These are phyloP conservation scores for Engraulis encrasicolus DNA, from an alignment of 2,113 vertebrate species.

Conservation along the genomic window DNA sequence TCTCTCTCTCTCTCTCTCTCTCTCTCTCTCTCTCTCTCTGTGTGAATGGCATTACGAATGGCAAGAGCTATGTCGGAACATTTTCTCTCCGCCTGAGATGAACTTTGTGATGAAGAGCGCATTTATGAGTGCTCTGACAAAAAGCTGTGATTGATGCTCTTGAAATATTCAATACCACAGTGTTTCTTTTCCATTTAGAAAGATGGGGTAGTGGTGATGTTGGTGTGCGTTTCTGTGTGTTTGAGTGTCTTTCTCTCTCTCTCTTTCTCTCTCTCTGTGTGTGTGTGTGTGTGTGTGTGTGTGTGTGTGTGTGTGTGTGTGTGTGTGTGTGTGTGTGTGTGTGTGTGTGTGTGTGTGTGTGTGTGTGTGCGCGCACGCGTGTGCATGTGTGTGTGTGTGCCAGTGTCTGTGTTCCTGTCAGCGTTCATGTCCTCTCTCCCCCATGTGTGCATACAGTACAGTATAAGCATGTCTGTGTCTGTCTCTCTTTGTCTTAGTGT, in stretches of 20 bases:
- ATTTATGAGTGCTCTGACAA: not conserved
- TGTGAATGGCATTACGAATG: not conserved
- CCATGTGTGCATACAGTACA: not conserved
- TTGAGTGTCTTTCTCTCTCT: slow-evolving; percentile 17
- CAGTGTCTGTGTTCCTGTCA: too few species aligned
- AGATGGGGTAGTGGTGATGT: not conserved
- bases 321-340: too few species aligned
- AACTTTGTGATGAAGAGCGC: not conserved
- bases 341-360: too few species aligned
- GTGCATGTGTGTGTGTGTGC: too few species aligned
- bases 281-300: too few species aligned
- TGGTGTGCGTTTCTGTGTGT: slow-evolving; percentile 27
- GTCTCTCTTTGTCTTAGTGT: not conserved
- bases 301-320: too few species aligned
- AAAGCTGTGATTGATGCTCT: not conserved
- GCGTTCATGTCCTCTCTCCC: too few species aligned
- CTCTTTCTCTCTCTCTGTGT: too few species aligned
- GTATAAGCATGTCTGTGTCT: not conserved
- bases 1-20: too few species aligned
- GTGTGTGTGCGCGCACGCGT: too few species aligned
- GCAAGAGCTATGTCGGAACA: not conserved
- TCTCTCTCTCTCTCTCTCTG: too few species aligned
- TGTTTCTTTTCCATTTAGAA: not conserved
- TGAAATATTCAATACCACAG: not conserved
- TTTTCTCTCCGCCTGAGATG: not conserved